These are phyloP conservation scores for Hippocampus guttulatus DNA, from an alignment of 2,113 vertebrate genomes.

Conservation along the genomic window DNA sequence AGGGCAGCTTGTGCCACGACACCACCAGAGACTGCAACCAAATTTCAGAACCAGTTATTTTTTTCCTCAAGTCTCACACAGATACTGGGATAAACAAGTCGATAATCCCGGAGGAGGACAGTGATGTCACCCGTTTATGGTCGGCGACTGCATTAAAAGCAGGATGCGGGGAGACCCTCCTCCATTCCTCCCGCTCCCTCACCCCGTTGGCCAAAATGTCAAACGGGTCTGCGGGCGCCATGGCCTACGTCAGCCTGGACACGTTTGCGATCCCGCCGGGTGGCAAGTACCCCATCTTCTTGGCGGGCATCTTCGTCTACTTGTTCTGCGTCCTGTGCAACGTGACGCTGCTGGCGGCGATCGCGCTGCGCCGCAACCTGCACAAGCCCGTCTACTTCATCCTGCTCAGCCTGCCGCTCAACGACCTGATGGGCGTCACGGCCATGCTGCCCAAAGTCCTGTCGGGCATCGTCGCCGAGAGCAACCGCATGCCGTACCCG, in stretches of 20 bases:
- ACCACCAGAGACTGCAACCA: too few relatives aligned
- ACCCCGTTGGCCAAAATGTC: slow-evolving; percentile 50
- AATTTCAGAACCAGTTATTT: too few relatives aligned
- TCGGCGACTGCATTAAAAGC: background rate
- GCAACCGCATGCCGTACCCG: slow-evolving; percentile 50
- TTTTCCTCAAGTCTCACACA: background rate
- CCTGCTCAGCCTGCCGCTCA: slow-evolving; percentile 69
- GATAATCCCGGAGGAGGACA: background rate
- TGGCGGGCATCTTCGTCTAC: slow-evolving; percentile 61
- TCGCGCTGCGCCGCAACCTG: slow-evolving; percentile 59
- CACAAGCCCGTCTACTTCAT: slow-evolving; percentile 74
- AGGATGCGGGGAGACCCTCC: background rate
- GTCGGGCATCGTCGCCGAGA: slow-evolving; percentile 64
- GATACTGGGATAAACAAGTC: background rate
- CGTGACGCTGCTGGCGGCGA: slow-evolving; percentile 61
- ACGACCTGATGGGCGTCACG: slow-evolving; percentile 69
- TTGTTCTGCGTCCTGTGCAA: slow-evolving; percentile 62
- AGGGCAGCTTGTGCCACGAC: too few relatives aligned
- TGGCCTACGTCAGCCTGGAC: slow-evolving; percentile 50
- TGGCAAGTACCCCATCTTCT: slow-evolving; percentile 65
- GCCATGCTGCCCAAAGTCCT: slow-evolving; percentile 69
- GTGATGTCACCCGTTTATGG: background rate
- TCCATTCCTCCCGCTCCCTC: background rate
- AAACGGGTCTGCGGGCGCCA: slow-evolving; percentile 52
- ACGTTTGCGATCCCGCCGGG: slow-evolving; percentile 54